Evolutionary conservation across 2,113 vertebrate genomes (phyloP).

Genomic region (Pungitius pungitius): DNA sequence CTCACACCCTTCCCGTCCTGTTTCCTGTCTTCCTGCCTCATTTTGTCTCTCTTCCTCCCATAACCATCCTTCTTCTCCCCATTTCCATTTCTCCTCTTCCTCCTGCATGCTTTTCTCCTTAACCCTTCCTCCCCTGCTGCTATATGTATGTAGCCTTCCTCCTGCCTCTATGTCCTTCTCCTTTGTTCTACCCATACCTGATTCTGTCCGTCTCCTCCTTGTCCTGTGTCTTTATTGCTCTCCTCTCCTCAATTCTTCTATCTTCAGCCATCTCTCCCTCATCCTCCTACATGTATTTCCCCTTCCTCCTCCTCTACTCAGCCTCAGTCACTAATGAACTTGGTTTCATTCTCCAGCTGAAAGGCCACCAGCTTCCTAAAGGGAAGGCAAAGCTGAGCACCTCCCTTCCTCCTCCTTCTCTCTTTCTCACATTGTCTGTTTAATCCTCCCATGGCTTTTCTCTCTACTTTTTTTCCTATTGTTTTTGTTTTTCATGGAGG

Average conservation of each 20-base stretch:
- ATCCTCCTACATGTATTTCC: neutral
- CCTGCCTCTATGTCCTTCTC: neutral
- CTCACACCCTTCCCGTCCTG: neutral
- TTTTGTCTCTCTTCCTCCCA: neutral
- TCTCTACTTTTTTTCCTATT: neutral
- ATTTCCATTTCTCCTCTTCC: neutral
- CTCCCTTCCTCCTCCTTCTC: neutral
- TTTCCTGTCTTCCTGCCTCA: neutral
- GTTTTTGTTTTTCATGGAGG: neutral
- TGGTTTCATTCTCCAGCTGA: slow-evolving; percentile 35
- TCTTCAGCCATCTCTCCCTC: neutral
- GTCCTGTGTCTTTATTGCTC: neutral
- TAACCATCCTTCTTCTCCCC: neutral
- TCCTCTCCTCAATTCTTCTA: neutral
- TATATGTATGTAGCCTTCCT: neutral
- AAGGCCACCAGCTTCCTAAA: slow-evolving; percentile 14
- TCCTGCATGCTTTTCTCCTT: neutral
- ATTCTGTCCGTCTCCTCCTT: neutral
- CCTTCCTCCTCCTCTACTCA: neutral
- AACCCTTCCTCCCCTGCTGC: neutral
- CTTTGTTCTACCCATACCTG: neutral
- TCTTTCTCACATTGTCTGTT: neutral
- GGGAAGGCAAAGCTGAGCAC: slow-evolving; percentile 22
- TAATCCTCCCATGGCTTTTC: neutral
- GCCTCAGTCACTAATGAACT: slow-evolving; percentile 28